phyloP scores from a whole-genome alignment of 2,113 vertebrate genomes.

The Scortum barcoo region DNA sequence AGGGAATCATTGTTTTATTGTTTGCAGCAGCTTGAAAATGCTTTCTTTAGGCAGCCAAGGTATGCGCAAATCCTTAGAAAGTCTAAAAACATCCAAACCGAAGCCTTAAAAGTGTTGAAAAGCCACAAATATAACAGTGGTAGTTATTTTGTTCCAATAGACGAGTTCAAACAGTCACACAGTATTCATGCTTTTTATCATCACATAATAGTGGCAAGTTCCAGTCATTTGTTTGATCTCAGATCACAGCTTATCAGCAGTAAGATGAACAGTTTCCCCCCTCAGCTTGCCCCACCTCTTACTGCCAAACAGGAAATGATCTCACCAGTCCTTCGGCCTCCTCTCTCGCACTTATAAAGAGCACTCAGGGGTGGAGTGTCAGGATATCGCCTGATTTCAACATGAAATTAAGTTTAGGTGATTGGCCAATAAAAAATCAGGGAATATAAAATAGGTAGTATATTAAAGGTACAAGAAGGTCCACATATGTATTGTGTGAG shows the following conservation, averaged over 20 bases:
- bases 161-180: background rate
- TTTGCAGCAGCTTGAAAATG: background rate
- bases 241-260: slow-evolving; percentile 37
- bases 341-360: slow-evolving; percentile 16
- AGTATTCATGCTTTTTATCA: background rate
- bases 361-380: slow-evolving; percentile 17
- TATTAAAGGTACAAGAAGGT: background rate
- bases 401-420: background rate
- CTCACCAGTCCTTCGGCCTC: slow-evolving; percentile 40
- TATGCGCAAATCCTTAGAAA: background rate
- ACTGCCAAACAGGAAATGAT: slow-evolving; percentile 68
- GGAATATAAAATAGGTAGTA: background rate
- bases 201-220: background rate
- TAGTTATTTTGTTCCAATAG: background rate
- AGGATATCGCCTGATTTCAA: slow-evolving; percentile 10
- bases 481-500: background rate
- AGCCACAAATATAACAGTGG: background rate
- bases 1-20: background rate
- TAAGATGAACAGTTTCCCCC: slow-evolving; percentile 47
- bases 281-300: slow-evolving; percentile 41
- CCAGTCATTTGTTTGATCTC: slow-evolving; percentile 18
- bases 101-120: background rate
- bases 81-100: background rate
- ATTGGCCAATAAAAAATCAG: background rate
- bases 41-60: background rate